Evolutionary conservation across 2,888 invertebrate species (phyloP).

Genomic region (Biston betularia): DNA sequence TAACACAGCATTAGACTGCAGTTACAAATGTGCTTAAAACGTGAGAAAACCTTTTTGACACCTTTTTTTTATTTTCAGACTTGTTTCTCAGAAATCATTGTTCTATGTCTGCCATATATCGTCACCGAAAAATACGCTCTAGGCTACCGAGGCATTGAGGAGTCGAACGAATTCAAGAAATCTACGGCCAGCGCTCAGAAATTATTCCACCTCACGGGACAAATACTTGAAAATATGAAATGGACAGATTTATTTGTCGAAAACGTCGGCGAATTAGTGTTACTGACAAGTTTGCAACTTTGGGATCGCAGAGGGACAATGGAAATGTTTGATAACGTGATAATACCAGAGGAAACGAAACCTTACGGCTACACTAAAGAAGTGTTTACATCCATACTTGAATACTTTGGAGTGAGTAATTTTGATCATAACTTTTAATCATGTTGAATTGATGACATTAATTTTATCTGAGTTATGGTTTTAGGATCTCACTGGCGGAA

Average conservation of each 20-base stretch:
- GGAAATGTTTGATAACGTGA: slow-evolving; percentile 56
- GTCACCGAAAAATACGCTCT: slow-evolving; percentile 69
- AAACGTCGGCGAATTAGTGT: slow-evolving; percentile 72
- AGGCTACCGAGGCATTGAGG: slow-evolving; percentile 49
- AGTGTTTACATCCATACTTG: slow-evolving; percentile 71
- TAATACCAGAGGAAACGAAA: slow-evolving; percentile 61
- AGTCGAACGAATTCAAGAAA: slow-evolving; percentile 47
- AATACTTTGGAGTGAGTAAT: slow-evolving; percentile 75
- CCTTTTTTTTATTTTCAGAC: slow-evolving; percentile 60
- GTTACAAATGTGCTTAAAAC: too few species aligned
- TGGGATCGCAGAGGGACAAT: slow-evolving; percentile 68
- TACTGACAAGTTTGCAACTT: slow-evolving; percentile 63
- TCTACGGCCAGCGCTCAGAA: slow-evolving; percentile 56
- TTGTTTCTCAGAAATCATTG: slow-evolving; percentile 70
- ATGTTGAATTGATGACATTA: neutral
- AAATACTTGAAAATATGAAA: slow-evolving; percentile 66
- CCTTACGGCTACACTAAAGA: slow-evolving; percentile 72
- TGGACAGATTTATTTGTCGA: slow-evolving; percentile 73
- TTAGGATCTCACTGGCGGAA: slow-evolving; percentile 68
- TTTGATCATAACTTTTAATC: neutral
- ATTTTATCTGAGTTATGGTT: neutral
- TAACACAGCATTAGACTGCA: too few species aligned
- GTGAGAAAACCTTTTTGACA: too few species aligned
- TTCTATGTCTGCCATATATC: slow-evolving; percentile 72
- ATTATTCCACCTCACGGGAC: slow-evolving; percentile 66